Evolutionary conservation across 1,140 invertebrate species (phyloP).

Genomic region (Mesaphorura yosii): DNA sequence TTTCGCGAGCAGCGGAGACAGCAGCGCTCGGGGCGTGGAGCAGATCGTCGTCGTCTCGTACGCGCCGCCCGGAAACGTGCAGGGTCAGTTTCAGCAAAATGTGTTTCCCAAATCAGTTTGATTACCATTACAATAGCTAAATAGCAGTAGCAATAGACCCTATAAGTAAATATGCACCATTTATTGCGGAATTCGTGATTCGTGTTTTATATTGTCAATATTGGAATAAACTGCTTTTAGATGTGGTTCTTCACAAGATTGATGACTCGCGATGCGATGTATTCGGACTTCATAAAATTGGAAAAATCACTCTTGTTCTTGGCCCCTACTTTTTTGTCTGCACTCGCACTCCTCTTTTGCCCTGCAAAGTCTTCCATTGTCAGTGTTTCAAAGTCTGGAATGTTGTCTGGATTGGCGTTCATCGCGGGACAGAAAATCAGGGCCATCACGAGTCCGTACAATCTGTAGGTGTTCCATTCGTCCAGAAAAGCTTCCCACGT

Average conservation of each 20-base stretch:
- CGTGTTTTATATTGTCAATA: too few relatives aligned
- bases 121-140: too few relatives aligned
- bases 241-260: too few relatives aligned
- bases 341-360: not conserved
- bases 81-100: too few relatives aligned
- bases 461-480: conserved; percentile 8
- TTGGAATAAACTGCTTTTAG: too few relatives aligned
- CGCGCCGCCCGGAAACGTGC: not conserved
- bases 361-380: not conserved
- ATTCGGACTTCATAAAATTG: not conserved
- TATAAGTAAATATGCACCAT: too few relatives aligned
- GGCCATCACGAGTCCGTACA: conserved; percentile 5
- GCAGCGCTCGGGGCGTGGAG: too few relatives aligned
- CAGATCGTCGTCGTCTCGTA: not conserved
- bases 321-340: not conserved
- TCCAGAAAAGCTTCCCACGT: conserved; percentile 7
- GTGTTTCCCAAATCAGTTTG: too few relatives aligned
- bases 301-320: not conserved
- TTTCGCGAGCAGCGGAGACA: too few relatives aligned
- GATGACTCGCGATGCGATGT: not conserved
- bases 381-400: conserved; percentile 1
- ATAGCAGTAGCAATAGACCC: too few relatives aligned
- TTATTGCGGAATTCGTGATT: too few relatives aligned
- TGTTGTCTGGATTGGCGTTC: not conserved
- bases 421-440: conserved; percentile 7